These are phyloP conservation scores for Tribolium madens DNA, from an alignment of 1,140 invertebrate genomes.

Conservation along the genomic window DNA sequence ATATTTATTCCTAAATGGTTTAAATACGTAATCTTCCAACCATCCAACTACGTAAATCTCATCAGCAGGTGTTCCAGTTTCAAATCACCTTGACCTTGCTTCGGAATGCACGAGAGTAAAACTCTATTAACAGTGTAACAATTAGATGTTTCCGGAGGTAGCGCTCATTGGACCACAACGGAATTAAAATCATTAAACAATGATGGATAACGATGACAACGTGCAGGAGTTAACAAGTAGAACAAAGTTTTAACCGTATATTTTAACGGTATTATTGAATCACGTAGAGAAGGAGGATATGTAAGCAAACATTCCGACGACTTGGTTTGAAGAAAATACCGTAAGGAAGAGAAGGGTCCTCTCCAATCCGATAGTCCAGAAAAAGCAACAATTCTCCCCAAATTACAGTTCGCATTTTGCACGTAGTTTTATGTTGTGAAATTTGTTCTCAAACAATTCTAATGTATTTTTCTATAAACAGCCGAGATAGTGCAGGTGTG, in stretches of 20 bases:
- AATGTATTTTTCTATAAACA: too few species aligned
- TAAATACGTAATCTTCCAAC: not conserved
- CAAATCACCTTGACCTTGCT: slow-evolving; percentile 10
- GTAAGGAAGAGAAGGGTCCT: too few species aligned
- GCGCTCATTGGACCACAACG: slow-evolving; percentile 1
- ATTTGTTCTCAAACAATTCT: too few species aligned
- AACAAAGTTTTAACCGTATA: slow-evolving; percentile 32
- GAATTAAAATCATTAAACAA: slow-evolving; percentile 16
- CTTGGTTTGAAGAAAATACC: too few species aligned
- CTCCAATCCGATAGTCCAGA: too few species aligned
- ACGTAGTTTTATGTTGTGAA: too few species aligned
- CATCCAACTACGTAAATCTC: not conserved
- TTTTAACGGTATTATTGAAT: slow-evolving; percentile 9
- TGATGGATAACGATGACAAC: slow-evolving; percentile 1
- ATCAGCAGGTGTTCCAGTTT: slow-evolving; percentile 2
- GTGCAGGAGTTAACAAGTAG: slow-evolving; percentile 35
- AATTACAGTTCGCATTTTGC: too few species aligned
- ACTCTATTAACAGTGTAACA: slow-evolving; percentile 1
- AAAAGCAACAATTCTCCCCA: too few species aligned
- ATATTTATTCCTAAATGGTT: not conserved
- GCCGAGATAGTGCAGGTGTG: too few species aligned
- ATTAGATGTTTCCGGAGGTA: slow-evolving; percentile 17
- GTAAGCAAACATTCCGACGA: not conserved
- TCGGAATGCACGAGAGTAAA: slow-evolving; percentile 19
- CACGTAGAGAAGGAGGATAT: slow-evolving; percentile 19